Conservation (phyloP, 2,888 invertebrate species). For the Pandemis heparana region DNA sequence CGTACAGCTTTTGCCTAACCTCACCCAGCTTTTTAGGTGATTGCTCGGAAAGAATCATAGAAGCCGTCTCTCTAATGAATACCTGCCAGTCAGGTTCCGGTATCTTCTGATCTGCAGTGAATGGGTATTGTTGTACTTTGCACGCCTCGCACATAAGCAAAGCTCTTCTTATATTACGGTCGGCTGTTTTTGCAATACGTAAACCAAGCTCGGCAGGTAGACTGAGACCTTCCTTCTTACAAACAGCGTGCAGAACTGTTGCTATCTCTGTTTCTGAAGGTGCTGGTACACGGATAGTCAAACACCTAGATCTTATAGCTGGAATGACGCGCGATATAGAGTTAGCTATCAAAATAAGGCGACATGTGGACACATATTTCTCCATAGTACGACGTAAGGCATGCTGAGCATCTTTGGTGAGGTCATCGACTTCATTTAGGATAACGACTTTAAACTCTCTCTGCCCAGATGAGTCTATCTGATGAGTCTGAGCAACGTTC, state of each 20-base stretch:
- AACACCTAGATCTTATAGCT: conserved; percentile 98
- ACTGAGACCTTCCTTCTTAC: conserved; percentile 92
- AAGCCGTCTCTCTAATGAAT: conserved; percentile 94
- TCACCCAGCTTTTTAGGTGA: conserved; percentile 93
- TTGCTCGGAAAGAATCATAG: conserved; percentile 94
- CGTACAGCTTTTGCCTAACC: conserved; percentile 95
- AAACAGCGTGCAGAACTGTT: conserved; percentile 87
- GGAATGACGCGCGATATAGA: conserved; percentile 98
- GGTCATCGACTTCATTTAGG: conserved; percentile 96
- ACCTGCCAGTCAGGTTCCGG: conserved; percentile 97
- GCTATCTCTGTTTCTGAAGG: conserved; percentile 92
- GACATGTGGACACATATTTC: conserved; percentile 97
- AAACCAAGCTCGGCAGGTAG: conserved; percentile 91
- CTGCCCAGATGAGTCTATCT: conserved; percentile 94
- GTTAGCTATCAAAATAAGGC: conserved; percentile 97
- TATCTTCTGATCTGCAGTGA: conserved; percentile 91
- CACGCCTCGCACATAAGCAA: conserved; percentile 97
- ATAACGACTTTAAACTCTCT: conserved; percentile 98
- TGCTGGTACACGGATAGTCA: conserved; percentile 96
- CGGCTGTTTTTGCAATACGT: conserved; percentile 91
- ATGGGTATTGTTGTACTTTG: conserved; percentile 96
- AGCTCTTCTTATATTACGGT: conserved; percentile 96
- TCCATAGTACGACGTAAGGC: conserved; percentile 99
- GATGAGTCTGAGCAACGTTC: conserved; percentile 98
- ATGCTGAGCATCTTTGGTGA: conserved; percentile 99